These are phyloP conservation scores for Trachemys scripta DNA, from an alignment of 2,113 vertebrate species.

Conservation along the genomic window DNA sequence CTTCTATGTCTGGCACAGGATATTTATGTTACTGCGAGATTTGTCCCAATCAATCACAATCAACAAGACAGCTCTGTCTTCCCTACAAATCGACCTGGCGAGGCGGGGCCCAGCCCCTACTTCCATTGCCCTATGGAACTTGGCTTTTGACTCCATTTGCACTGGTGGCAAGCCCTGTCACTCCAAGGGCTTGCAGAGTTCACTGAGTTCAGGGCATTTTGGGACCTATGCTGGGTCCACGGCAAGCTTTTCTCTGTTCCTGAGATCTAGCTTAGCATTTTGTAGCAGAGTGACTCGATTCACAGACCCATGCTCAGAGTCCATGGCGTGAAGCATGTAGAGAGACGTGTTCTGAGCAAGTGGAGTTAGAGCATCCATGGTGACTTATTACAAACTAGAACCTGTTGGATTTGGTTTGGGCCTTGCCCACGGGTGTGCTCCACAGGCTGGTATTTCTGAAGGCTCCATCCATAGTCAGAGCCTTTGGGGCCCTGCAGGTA, in stretches of 20 bases:
- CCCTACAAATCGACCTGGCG: not conserved
- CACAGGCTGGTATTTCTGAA: not conserved
- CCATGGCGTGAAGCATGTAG: not conserved
- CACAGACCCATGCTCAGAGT: not conserved
- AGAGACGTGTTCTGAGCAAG: not conserved
- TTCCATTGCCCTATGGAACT: not conserved
- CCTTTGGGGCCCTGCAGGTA: not conserved
- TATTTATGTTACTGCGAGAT: not conserved
- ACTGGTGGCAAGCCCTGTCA: not conserved
- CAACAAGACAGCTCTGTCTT: not conserved
- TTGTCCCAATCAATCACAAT: not conserved
- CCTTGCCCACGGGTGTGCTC: not conserved
- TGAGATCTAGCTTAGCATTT: not conserved
- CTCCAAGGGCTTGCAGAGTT: not conserved
- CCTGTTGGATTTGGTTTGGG: not conserved
- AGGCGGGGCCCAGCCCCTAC: not conserved
- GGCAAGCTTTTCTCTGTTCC: not conserved
- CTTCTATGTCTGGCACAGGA: not conserved
- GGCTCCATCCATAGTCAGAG: not conserved
- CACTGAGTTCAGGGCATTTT: not conserved
- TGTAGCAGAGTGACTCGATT: not conserved
- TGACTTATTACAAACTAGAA: not conserved
- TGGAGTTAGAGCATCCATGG: not conserved
- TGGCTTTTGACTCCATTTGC: not conserved
- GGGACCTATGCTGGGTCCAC: not conserved